phyloP scores from a whole-genome alignment of 2,113 vertebrate genomes.

The Holacanthus passer region DNA sequence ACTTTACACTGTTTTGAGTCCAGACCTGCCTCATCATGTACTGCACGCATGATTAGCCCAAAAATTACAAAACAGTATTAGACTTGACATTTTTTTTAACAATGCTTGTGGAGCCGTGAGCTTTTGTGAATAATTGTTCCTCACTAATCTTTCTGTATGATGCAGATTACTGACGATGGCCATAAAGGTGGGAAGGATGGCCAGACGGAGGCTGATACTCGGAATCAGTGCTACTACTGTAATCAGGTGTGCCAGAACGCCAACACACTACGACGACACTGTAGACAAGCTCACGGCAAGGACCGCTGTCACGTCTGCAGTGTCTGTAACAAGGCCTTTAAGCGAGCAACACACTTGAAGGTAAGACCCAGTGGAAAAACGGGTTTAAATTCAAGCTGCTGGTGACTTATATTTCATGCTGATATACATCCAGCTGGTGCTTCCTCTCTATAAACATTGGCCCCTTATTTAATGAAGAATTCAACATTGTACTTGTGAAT shows the following conservation, averaged over 20 bases:
- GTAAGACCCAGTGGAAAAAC: conserved; percentile 72
- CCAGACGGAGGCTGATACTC: conserved; percentile 84
- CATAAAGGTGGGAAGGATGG: conserved; percentile 79
- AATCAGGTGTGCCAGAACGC: conserved; percentile 87
- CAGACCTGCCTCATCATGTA: background rate
- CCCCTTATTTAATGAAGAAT: background rate
- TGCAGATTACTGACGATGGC: conserved; percentile 86
- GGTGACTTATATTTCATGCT: background rate
- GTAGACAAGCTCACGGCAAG: conserved; percentile 86
- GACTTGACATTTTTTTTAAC: no score
- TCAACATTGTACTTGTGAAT: background rate
- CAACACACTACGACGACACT: conserved; percentile 89
- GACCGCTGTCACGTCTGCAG: conserved; percentile 94
- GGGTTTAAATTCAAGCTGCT: background rate
- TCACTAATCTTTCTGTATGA: conserved; percentile 12
- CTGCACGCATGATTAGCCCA: background rate
- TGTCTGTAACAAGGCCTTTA: conserved; percentile 96
- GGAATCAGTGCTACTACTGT: conserved; percentile 93
- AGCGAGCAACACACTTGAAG: conserved; percentile 97
- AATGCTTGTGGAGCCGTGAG: background rate
- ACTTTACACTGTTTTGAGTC: background rate
- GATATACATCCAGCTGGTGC: background rate
- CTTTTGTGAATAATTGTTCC: background rate
- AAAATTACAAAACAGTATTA: background rate
- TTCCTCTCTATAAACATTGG: background rate